Evolutionary conservation across 2,888 invertebrate genomes (phyloP).

Genomic region (Yponomeuta malinellus): DNA sequence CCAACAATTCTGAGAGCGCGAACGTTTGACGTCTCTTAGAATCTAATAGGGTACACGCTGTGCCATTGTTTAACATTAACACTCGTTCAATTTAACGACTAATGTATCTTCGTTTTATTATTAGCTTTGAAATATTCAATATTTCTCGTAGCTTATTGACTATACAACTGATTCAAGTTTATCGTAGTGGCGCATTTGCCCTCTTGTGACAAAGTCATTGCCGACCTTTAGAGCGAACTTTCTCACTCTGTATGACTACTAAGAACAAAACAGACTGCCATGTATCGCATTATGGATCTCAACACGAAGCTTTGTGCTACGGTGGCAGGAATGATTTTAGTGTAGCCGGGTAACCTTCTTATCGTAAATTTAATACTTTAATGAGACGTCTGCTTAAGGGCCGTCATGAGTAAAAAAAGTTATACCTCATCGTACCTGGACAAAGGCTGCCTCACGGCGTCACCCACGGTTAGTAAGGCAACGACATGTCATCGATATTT

Average conservation of each 20-base stretch:
- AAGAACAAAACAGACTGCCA: no score
- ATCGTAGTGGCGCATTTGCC: background rate
- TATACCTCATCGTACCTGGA: constrained; percentile 42
- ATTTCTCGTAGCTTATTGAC: background rate
- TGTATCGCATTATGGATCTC: no score
- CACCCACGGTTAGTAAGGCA: constrained; percentile 54
- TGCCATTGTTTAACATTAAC: constrained; percentile 6
- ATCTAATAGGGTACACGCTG: constrained; percentile 11
- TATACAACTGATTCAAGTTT: background rate
- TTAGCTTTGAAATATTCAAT: background rate
- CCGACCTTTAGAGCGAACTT: no score
- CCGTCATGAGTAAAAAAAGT: constrained; percentile 50
- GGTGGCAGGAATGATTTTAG: background rate
- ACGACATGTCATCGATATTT: constrained; percentile 66
- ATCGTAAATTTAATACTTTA: constrained; percentile 71
- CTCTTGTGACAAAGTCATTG: no score
- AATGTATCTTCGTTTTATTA: background rate
- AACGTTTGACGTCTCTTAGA: constrained; percentile 17
- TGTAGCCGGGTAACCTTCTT: constrained; percentile 25
- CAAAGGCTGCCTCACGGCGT: constrained; percentile 44
- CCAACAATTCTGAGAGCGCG: constrained; percentile 30
- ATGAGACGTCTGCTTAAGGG: constrained; percentile 52
- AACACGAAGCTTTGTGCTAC: no score
- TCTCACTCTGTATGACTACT: no score
- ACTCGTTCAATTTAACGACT: no score